phyloP scores from a whole-genome alignment of 2,888 invertebrate genomes.

The Erebia palarica region DNA sequence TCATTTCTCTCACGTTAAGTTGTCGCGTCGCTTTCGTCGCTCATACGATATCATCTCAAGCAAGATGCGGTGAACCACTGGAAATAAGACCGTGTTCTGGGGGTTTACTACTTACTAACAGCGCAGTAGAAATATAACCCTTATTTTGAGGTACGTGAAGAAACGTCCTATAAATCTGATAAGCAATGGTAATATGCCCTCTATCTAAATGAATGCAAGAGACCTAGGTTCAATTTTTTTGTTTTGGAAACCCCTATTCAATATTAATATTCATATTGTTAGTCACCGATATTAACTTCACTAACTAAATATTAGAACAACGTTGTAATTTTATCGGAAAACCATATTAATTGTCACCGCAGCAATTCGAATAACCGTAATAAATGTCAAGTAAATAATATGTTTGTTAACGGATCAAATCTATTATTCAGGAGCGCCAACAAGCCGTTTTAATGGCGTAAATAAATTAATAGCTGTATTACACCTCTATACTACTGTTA shows the following conservation, averaged over 20 bases:
- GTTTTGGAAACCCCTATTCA: neutral
- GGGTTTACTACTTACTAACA: no score
- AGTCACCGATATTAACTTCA: slow-evolving; percentile 22
- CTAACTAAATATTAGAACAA: slow-evolving; percentile 19
- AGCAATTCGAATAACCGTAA: slow-evolving; percentile 33
- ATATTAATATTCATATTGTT: slow-evolving; percentile 2
- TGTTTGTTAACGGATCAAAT: slow-evolving; percentile 38
- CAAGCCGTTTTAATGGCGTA: slow-evolving; percentile 35
- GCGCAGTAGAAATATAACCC: no score
- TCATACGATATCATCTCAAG: no score
- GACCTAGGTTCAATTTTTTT: neutral
- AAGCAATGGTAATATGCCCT: no score
- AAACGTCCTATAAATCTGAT: no score
- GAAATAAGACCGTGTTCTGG: no score
- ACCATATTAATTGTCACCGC: slow-evolving; percentile 29
- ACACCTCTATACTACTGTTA: neutral
- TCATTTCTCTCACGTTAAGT: no score
- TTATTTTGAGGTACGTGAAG: no score
- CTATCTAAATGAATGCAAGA: no score
- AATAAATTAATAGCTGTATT: slow-evolving; percentile 38
- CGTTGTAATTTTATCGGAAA: slow-evolving; percentile 24
- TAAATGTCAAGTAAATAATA: slow-evolving; percentile 38
- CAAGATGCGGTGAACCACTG: no score
- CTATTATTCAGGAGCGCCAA: slow-evolving; percentile 34
- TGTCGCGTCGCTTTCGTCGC: no score